Evolutionary conservation across 2,888 invertebrate species (phyloP).

Genomic region (Linnaemya tessellans): DNA sequence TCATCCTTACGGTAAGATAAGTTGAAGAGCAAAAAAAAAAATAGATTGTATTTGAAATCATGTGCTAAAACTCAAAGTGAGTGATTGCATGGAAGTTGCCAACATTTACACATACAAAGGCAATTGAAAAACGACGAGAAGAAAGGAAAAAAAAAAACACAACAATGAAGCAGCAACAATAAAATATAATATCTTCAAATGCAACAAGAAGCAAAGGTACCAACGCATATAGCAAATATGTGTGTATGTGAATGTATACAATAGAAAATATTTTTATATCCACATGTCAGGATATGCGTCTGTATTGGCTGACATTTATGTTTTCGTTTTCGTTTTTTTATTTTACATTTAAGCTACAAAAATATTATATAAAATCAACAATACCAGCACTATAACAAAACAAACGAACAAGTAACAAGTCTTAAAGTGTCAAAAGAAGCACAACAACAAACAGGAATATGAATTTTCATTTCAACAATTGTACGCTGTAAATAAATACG

Average conservation of each 20-base stretch:
- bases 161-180: conserved; percentile 13
- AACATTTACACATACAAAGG: conserved; percentile 65
- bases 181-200: conserved; percentile 47
- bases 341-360: conserved; percentile 76
- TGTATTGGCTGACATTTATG: conserved; percentile 78
- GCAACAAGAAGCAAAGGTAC: conserved; percentile 45
- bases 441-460: conserved; percentile 32
- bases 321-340: conserved; percentile 58
- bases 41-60: conserved; percentile 68
- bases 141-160: background rate
- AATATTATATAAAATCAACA: conserved; percentile 42
- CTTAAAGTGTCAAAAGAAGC: conserved; percentile 68
- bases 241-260: background rate
- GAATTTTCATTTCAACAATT: conserved; percentile 45
- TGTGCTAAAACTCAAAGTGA: conserved; percentile 74
- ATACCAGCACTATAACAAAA: conserved; percentile 33
- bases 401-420: conserved; percentile 60
- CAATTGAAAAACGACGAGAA: conserved; percentile 21
- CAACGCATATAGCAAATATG: background rate
- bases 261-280: background rate
- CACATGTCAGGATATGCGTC: conserved; percentile 2
- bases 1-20: conserved; percentile 73
- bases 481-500: conserved; percentile 2
- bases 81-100: conserved; percentile 72
- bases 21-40: conserved; percentile 27